Conservation (phyloP, 2,888 invertebrate species). For the Lithosia quadra region DNA sequence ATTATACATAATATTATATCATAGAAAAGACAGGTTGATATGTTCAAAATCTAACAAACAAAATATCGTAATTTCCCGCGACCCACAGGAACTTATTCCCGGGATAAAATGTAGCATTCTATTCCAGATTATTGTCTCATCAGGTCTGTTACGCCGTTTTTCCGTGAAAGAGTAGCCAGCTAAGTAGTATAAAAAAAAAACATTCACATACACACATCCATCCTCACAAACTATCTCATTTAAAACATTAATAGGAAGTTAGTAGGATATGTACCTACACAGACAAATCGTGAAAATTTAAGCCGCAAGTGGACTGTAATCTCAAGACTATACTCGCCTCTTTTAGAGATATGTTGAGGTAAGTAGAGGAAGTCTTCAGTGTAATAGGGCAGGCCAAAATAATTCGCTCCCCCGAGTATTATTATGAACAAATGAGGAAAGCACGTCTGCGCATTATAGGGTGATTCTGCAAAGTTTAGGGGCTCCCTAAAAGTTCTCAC, state of each 20-base stretch:
- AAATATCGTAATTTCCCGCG: too few relatives aligned
- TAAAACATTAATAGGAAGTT: neutral
- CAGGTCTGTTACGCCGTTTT: neutral
- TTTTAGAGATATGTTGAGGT: neutral
- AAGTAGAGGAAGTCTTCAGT: neutral
- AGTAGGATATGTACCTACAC: neutral
- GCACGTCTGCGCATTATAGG: slow-evolving; percentile 18
- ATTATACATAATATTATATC: too few relatives aligned
- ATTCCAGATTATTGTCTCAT: neutral
- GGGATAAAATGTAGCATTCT: too few relatives aligned
- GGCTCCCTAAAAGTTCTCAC: slow-evolving; percentile 49
- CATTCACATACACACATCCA: neutral
- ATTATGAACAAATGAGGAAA: slow-evolving; percentile 35
- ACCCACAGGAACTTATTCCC: too few relatives aligned
- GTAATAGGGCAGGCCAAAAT: neutral
- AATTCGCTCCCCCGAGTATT: slow-evolving; percentile 1
- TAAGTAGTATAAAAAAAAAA: too few relatives aligned
- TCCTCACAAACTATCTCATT: neutral
- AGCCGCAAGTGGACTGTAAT: neutral
- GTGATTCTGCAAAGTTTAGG: slow-evolving; percentile 48
- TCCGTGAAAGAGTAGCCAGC: neutral
- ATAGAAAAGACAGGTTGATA: too few relatives aligned
- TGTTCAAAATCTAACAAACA: too few relatives aligned
- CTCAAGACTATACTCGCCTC: neutral
- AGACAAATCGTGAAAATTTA: neutral